Percentiles rank a stretch among this genome's conserved stretches.
These are phyloP conservation scores for Spinus olivaceus DNA, from an alignment of 2,797 vertebrate genomes.

Conservation along the genomic window DNA sequence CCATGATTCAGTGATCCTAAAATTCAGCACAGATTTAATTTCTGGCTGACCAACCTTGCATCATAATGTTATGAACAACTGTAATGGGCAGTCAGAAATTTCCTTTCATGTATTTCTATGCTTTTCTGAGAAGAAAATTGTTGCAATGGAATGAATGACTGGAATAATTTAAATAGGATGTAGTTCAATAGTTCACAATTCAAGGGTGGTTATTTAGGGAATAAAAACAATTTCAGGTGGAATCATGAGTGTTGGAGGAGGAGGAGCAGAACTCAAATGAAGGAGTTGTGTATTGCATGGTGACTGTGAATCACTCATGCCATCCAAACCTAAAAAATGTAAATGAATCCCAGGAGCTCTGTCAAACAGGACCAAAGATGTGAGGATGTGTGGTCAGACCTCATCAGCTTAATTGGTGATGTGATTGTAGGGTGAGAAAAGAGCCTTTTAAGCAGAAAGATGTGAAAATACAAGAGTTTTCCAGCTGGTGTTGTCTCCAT, in stretches of 20 bases:
- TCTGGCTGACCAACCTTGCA: background rate
- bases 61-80: background rate
- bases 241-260: background rate
- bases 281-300: background rate
- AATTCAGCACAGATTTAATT: background rate
- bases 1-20: background rate
- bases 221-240: background rate
- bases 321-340: background rate
- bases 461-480: background rate
- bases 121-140: background rate
- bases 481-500: background rate
- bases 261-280: background rate
- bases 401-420: background rate
- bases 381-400: background rate
- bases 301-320: background rate
- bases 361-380: background rate
- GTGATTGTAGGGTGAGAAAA: background rate
- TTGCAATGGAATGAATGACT: background rate
- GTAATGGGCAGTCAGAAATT: too few relatives aligned
- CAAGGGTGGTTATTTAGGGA: background rate
- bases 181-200: background rate
- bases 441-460: background rate
- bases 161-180: background rate
- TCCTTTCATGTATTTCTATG: background rate
- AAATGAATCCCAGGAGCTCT: background rate